A percentile compares a stretch with the other conserved stretches of the same genome.
Conservation (phyloP, 92 coral and sea anemone species). For the Nematostella vectensis region DNA sequence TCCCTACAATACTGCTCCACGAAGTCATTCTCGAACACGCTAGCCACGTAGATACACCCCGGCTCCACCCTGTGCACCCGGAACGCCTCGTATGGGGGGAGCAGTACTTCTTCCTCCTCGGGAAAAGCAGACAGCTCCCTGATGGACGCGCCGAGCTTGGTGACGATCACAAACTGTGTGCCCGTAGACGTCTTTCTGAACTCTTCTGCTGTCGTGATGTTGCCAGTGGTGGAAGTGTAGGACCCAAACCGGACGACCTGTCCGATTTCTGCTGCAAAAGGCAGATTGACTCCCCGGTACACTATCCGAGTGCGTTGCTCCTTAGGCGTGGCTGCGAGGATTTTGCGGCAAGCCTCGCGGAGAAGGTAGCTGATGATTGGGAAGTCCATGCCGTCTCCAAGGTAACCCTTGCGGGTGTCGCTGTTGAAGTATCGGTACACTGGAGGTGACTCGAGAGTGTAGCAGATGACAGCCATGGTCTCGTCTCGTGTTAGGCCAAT, state of each 20-base stretch:
- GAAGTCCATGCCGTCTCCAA: conserved; percentile 70
- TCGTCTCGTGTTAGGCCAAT: conserved; percentile 49
- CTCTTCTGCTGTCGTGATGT: conserved; percentile 34
- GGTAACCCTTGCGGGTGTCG: conserved; percentile 51
- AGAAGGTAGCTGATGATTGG: conserved; percentile 60
- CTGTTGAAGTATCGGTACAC: conserved; percentile 58
- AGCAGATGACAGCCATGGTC: conserved; percentile 47
- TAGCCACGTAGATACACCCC: conserved; percentile 31
- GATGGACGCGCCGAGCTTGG: conserved; percentile 56
- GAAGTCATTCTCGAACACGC: conserved; percentile 50
- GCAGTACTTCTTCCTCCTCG: conserved; percentile 54
- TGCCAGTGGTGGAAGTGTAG: conserved; percentile 57
- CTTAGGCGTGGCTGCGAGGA: conserved; percentile 49
- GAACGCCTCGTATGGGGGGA: conserved; percentile 55
- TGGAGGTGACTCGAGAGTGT: conserved; percentile 58
- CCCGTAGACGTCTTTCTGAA: conserved; percentile 33
- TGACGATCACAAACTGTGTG: conserved; percentile 55
- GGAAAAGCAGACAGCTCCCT: conserved; percentile 51
- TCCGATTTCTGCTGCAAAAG: conserved; percentile 47
- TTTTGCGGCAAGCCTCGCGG: conserved; percentile 62
- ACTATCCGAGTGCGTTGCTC: conserved; percentile 50
- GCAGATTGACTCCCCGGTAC: conserved; percentile 42
- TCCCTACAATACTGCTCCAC: conserved; percentile 44
- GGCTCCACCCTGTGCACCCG: conserved; percentile 43
- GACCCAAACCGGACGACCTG: conserved; percentile 60